Evolutionary conservation across 2,113 vertebrate genomes (phyloP).

Genomic region (Coreoperca whiteheadi): DNA sequence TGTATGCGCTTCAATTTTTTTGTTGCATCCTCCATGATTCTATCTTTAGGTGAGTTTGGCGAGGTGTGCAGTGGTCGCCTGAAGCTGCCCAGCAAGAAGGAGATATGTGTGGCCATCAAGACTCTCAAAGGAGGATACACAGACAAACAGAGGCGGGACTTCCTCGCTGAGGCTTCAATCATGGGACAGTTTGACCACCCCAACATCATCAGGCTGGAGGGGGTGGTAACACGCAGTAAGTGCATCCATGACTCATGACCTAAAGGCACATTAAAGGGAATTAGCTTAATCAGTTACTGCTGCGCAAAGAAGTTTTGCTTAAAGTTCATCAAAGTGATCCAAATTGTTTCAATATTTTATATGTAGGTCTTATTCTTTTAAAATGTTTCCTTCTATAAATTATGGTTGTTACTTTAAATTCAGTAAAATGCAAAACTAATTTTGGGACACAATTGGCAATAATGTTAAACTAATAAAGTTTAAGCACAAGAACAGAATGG

Average conservation of each 20-base stretch:
- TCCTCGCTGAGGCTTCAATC: constrained; percentile 96
- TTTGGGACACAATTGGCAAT: not conserved
- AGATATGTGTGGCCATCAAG: constrained; percentile 98
- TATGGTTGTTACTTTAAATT: not conserved
- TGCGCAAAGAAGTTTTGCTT: not conserved
- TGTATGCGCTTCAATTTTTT: not conserved
- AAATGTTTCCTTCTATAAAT: not conserved
- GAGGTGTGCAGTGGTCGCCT: constrained; percentile 97
- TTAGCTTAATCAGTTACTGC: not conserved
- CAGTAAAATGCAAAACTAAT: not conserved
- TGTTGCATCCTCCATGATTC: not conserved
- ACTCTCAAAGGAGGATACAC: constrained; percentile 97
- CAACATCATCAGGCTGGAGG: constrained; percentile 97
- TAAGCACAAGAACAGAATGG: not conserved
- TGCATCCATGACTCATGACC: constrained; percentile 20
- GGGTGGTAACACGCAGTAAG: constrained; percentile 98
- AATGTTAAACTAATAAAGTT: not conserved
- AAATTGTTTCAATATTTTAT: not conserved
- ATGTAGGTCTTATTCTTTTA: not conserved
- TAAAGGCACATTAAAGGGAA: not conserved
- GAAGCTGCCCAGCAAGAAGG: constrained; percentile 96
- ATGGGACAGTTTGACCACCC: constrained; percentile 99
- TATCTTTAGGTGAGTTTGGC: constrained; percentile 93
- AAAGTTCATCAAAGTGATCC: not conserved
- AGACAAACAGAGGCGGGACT: constrained; percentile 96